Conservation (phyloP, 1,140 invertebrate genomes). For the Musca domestica region DNA sequence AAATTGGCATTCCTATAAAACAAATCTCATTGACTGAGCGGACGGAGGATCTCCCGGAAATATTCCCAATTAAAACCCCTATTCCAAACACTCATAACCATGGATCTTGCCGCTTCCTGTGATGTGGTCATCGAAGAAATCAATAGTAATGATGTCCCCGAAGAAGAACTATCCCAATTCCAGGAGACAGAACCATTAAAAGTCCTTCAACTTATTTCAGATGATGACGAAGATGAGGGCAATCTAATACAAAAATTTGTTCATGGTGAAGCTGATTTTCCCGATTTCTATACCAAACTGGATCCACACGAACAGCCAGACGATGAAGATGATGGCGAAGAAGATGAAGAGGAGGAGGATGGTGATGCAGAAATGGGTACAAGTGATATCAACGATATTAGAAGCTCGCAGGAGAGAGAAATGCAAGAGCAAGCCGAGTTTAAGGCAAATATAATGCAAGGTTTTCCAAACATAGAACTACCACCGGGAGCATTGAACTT, state of each 20-base stretch:
- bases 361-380: conserved; percentile 2
- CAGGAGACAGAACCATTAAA: conserved; percentile 41
- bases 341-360: conserved; percentile 41
- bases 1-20: too few species aligned
- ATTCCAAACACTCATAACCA: neutral
- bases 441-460: too few species aligned
- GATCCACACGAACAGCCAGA: conserved; percentile 58
- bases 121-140: conserved; percentile 43
- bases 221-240: conserved; percentile 54
- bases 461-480: too few species aligned
- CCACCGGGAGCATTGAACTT: too few species aligned
- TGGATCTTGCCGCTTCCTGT: neutral
- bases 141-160: conserved; percentile 45
- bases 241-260: conserved; percentile 66
- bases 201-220: conserved; percentile 28
- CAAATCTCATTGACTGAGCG: too few species aligned
- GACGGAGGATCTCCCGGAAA: too few species aligned
- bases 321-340: conserved; percentile 35
- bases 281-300: conserved; percentile 63
- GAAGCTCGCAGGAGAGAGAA: neutral
- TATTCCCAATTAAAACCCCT: too few species aligned
- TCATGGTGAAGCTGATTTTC: conserved; percentile 67
- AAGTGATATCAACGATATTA: neutral
- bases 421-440: conserved; percentile 27
- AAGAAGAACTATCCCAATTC: conserved; percentile 42